These are phyloP conservation scores for Grallaria varia DNA, from an alignment of 2,113 vertebrate genomes.

Conservation along the genomic window DNA sequence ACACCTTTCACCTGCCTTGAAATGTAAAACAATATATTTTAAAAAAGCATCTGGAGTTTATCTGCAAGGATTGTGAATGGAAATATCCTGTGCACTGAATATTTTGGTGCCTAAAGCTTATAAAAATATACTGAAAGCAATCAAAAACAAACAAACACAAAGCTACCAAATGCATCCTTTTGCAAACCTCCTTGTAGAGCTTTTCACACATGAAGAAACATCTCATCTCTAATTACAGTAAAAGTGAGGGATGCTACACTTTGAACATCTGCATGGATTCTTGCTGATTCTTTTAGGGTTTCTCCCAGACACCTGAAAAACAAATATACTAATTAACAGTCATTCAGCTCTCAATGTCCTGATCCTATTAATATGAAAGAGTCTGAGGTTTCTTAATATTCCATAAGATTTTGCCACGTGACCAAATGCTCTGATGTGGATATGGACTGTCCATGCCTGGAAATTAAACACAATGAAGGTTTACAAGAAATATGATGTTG, in stretches of 20 bases:
- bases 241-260: neutral
- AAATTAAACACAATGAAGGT: neutral
- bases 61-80: neutral
- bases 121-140: neutral
- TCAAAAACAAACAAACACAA: rapidly evolving
- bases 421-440: neutral
- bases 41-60: neutral
- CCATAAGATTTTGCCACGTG: neutral
- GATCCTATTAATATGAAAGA: neutral
- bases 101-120: neutral
- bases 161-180: neutral
- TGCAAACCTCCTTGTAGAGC: neutral
- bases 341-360: neutral
- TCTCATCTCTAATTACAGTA: neutral
- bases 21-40: neutral
- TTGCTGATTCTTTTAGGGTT: neutral
- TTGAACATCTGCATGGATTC: neutral
- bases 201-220: neutral
- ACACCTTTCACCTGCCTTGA: neutral
- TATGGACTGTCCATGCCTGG: neutral
- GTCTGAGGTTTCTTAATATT: neutral
- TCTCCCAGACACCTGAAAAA: neutral
- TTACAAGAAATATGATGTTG: neutral
- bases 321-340: neutral
- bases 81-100: neutral